Conservation (phyloP, 2,113 vertebrate species). For the Fulica atra region DNA sequence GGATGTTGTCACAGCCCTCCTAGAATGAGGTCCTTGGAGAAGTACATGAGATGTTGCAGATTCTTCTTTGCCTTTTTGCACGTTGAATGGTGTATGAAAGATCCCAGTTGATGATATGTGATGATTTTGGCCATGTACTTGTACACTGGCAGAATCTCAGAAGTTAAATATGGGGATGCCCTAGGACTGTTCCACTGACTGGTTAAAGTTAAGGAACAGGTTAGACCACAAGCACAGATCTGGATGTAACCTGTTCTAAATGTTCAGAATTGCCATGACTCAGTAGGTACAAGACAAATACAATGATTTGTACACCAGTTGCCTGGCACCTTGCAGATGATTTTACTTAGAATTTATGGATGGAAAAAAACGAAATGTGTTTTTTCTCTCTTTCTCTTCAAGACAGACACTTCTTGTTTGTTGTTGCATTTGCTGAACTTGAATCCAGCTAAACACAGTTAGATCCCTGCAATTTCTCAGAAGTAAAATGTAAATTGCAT, state of each 20-base stretch:
- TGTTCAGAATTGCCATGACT: not conserved
- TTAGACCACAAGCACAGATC: not conserved
- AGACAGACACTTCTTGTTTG: not conserved
- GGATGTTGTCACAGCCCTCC: not conserved
- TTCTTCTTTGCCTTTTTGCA: not conserved
- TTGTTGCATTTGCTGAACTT: not conserved
- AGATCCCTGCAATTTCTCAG: not conserved
- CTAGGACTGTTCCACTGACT: not conserved
- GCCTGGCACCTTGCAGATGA: not conserved
- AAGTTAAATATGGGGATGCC: not conserved
- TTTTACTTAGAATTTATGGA: not conserved
- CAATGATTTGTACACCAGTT: not conserved
- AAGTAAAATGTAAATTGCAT: not conserved
- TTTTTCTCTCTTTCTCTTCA: not conserved
- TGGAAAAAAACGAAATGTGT: no score
- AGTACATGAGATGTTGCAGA: fast-evolving
- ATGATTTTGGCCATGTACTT: not conserved
- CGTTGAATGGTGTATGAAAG: not conserved
- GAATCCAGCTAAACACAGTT: not conserved
- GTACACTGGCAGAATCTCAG: not conserved
- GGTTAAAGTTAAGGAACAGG: not conserved
- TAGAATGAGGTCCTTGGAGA: not conserved
- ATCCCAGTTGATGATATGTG: not conserved
- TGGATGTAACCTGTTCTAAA: not conserved
- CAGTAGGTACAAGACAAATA: not conserved